Evolutionary conservation across 2,113 vertebrate species (phyloP), one percentile per base, ranked within the genome.

Genomic region (Platycercus adscitus): DNA sequence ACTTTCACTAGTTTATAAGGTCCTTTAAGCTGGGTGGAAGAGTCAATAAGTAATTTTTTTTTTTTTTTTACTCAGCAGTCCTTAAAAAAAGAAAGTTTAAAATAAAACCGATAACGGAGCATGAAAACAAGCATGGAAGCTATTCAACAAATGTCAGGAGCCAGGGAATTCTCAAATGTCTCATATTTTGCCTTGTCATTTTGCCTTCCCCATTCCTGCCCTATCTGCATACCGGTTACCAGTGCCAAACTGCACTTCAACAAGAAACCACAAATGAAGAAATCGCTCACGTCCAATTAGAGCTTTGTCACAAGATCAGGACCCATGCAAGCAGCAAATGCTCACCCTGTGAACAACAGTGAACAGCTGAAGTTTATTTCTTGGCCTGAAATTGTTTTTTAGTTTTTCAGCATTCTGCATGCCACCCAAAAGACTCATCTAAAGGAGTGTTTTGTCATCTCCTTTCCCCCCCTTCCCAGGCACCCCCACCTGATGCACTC

Each of bases 11-110:
- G 24, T 64, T 79, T 50, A 72, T 52, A 79, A 76, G 55, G 39
- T 35, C 69, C 84, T 37, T 79, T 76, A 56, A 86, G 20, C 29
- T 69, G 39, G 29, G 41, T 39, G 11, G 29, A 86, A 64, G 25
- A 84, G 72, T 52, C 89, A 91, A 95, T 86, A 17, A 84, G 84
- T 71, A 95, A 81, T 55, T 87, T 9, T 75, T 60, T 77, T 55
- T 86, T 86, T 9, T 75, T 60, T 77, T 75, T 25, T 47, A 55
- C 12, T 47, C 39, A 78, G 33, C 1, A 0, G 23, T 68, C 25
- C 46, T 92, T 86, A 17, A 41, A 69, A 80, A 73, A 49, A 43
- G 11, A n/a, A 55, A 78, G 11, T 13, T 87, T 71, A 23, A 41
- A 68, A 52, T 52, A 44, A 60, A 78, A 28, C 14, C 1, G 0